A percentile compares a stretch with the other conserved stretches of the same genome.
phyloP scores from a whole-genome alignment of 2,888 invertebrate species.

The Lasioglossum figueresi region DNA sequence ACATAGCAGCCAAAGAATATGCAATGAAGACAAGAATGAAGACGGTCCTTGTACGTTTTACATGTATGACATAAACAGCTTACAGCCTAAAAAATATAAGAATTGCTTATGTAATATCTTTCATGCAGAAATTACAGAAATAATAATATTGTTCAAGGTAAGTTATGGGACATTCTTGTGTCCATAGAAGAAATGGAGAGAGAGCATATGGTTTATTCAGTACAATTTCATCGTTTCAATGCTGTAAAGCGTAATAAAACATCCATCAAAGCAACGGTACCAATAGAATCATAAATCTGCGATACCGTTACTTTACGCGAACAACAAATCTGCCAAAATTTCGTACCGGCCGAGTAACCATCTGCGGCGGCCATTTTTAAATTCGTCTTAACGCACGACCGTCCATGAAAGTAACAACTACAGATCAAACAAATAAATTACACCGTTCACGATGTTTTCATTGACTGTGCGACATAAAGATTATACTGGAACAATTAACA shows the following conservation, averaged over 20 bases:
- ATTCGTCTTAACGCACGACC: conserved; percentile 38
- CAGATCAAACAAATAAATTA: conserved; percentile 20
- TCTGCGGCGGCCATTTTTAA: conserved; percentile 55
- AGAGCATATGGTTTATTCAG: conserved; percentile 8
- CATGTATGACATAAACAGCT: conserved; percentile 94
- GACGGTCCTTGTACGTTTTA: conserved; percentile 90
- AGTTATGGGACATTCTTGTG: background rate
- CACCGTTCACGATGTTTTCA: background rate
- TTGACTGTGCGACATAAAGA: background rate
- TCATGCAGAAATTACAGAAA: background rate
- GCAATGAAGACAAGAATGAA: conserved; percentile 95
- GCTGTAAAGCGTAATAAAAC: conserved; percentile 17
- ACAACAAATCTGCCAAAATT: conserved; percentile 31
- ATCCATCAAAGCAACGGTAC: conserved; percentile 40
- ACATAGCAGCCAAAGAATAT: conserved; percentile 96
- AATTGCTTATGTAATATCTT: conserved; percentile 11
- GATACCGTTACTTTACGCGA: conserved; percentile 48
- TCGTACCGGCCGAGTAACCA: conserved; percentile 49
- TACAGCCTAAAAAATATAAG: conserved; percentile 86
- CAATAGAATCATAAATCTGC: conserved; percentile 43
- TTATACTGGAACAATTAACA: background rate
- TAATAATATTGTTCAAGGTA: conserved; percentile 12
- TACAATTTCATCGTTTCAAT: conserved; percentile 10
- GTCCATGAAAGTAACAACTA: conserved; percentile 22
- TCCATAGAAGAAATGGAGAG: background rate